phyloP scores from a whole-genome alignment of 2,888 invertebrate genomes.

The Erebia ligea region DNA sequence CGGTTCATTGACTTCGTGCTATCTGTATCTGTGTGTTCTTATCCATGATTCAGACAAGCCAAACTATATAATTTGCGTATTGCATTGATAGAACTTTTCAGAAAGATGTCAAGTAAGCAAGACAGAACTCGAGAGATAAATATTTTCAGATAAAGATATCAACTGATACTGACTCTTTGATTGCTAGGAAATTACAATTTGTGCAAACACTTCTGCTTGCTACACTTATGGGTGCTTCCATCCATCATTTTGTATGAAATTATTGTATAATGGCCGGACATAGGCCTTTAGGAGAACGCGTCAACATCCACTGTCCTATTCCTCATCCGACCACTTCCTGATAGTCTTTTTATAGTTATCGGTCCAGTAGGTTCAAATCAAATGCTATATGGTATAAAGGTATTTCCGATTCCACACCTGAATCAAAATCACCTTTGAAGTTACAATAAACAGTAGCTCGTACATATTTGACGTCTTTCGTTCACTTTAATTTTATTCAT shows the following conservation, averaged over 20 bases:
- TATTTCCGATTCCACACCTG: neutral
- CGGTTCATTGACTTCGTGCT: neutral
- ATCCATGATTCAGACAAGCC: constrained; percentile 7
- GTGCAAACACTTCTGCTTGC: too few species aligned
- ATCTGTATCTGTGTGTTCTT: constrained; percentile 1
- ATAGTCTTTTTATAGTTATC: too few species aligned
- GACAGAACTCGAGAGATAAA: neutral
- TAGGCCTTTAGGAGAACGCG: too few species aligned
- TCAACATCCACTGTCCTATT: too few species aligned
- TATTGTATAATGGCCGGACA: too few species aligned
- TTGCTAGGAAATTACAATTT: too few species aligned
- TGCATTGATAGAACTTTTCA: neutral
- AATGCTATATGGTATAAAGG: neutral
- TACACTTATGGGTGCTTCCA: too few species aligned
- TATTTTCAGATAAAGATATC: constrained; percentile 8
- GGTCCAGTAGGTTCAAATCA: neutral
- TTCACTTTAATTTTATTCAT: neutral
- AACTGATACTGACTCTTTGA: neutral
- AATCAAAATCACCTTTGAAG: neutral
- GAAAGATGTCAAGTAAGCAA: neutral
- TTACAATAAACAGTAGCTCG: neutral
- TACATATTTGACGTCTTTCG: neutral
- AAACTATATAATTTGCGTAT: neutral
- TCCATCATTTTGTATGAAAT: too few species aligned
- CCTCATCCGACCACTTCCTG: too few species aligned